Percentiles rank a stretch among this genome's conserved stretches.
phyloP scores from a whole-genome alignment of 1,140 invertebrate species.

The Eumeta japonica region DNA sequence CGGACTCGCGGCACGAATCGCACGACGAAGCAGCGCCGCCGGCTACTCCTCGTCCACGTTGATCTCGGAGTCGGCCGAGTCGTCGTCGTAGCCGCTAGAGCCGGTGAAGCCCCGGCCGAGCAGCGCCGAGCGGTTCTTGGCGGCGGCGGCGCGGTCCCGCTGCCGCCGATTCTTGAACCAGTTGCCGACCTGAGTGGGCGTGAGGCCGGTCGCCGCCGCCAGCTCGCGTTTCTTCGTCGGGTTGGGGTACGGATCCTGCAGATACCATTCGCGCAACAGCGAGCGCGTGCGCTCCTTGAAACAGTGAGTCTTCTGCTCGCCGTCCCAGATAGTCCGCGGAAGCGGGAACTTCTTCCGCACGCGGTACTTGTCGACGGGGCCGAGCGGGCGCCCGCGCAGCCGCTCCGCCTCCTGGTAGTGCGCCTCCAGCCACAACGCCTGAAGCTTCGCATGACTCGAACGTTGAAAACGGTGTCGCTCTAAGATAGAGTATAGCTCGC shows the following conservation, averaged over 20 bases:
- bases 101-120: constrained; percentile 48
- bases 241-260: constrained; percentile 99
- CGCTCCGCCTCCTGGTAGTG: constrained; percentile 99
- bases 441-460: constrained; percentile 93
- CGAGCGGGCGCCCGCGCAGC: constrained; percentile 88
- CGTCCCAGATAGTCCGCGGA: constrained; percentile 98
- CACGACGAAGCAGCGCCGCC: constrained; percentile 17
- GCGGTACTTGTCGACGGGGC: constrained; percentile 99
- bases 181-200: constrained; percentile 99
- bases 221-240: constrained; percentile 98
- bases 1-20: too few species aligned
- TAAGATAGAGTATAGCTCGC: constrained; percentile 92
- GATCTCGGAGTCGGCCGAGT: constrained; percentile 52
- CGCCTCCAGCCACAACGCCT: constrained; percentile 96
- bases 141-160: constrained; percentile 96
- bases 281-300: constrained; percentile 98
- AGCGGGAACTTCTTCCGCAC: constrained; percentile 98
- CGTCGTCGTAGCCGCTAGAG: constrained; percentile 52
- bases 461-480: constrained; percentile 97
- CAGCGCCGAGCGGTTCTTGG: constrained; percentile 89
- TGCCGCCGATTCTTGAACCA: constrained; percentile 99
- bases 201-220: constrained; percentile 94
- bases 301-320: constrained; percentile 99
- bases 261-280: constrained; percentile 95
- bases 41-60: constrained; percentile 52